Percentiles rank a stretch among this genome's conserved stretches.
Conservation (phyloP, 2,797 vertebrate species). For the Platalea minor region DNA sequence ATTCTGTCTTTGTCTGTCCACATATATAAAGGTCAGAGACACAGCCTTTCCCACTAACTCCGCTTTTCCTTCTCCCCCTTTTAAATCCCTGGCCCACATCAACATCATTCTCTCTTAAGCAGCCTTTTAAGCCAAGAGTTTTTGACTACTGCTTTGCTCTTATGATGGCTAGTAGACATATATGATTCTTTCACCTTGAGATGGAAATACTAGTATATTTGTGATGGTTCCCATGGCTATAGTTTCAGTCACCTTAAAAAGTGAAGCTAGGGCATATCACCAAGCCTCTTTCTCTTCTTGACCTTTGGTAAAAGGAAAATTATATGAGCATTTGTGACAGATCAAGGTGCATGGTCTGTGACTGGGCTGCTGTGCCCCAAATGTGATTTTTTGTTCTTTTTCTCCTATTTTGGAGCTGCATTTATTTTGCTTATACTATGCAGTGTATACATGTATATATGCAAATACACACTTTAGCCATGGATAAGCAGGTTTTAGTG, state of each 20-base stretch:
- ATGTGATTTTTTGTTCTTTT: neutral
- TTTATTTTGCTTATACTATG: neutral
- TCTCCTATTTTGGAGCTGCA: neutral
- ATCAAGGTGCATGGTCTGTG: neutral
- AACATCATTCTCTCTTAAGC: neutral
- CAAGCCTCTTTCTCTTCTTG: neutral
- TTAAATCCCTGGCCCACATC: neutral
- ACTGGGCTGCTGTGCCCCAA: neutral
- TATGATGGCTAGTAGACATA: neutral
- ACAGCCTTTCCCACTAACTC: neutral
- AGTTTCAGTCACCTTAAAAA: neutral
- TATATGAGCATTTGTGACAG: neutral
- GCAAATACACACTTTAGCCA: neutral
- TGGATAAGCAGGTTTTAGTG: neutral
- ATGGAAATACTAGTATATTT: neutral
- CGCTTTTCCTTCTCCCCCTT: neutral
- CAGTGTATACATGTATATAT: neutral
- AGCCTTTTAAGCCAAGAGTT: neutral
- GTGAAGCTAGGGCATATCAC: neutral
- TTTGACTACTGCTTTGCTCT: neutral
- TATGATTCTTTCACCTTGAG: neutral
- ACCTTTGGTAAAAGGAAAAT: neutral
- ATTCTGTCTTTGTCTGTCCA: neutral
- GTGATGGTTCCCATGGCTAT: neutral
- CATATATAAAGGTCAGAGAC: neutral